Evolutionary conservation across 2,113 vertebrate genomes (phyloP), one percentile per base, ranked within the genome.

Genomic region (Pica pica): DNA sequence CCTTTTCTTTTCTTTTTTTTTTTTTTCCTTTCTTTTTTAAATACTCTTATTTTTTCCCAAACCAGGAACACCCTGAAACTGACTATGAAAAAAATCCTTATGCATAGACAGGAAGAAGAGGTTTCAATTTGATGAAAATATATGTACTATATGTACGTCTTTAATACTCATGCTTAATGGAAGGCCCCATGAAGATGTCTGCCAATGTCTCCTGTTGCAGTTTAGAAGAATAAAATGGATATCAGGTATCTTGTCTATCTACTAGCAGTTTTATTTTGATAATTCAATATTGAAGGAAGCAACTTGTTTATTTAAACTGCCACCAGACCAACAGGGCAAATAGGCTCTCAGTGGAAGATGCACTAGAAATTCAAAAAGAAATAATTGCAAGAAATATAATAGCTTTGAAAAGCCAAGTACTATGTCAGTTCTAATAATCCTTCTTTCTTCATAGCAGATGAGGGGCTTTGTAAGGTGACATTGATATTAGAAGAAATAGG

Each of bases 391-490:
- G 74, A 92, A 90, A 77, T 67, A 69, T 4, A 92, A 91, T 37
- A 93, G 56, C 49, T 47, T 76, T 93, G 57, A 88, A 95, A 95
- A 95, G n/a, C 70, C 53, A 89, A 79, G 26, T 28, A 63, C 20
- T 81, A 28, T 89, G 74, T 63, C 83, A 67, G 24, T 68, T 80
- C 53, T 67, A 74, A 83, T 65, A 89, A 79, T 81, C 28, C 35
- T 94, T 61, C 44, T 68, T 93, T 82, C 53, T 47, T 88, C 44
- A 33, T 11, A n/a, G 47, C 10, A 69, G 42, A 89, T 42, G n/a
- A 94, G 86, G 5, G 83, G 26, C 30, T 89, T 87, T 73, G 14
- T 69, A 91, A 91, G 75, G 64, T 95, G 83, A 94, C 81, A 88
- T 39, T 91, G 83, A 83, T 82, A 85, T 67, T 73, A 79, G 50